Percentiles rank a stretch among this genome's conserved stretches.
These are phyloP conservation scores for Sabellastarte sp. DNA, from an alignment of 2,888 invertebrate species.

Conservation along the genomic window DNA sequence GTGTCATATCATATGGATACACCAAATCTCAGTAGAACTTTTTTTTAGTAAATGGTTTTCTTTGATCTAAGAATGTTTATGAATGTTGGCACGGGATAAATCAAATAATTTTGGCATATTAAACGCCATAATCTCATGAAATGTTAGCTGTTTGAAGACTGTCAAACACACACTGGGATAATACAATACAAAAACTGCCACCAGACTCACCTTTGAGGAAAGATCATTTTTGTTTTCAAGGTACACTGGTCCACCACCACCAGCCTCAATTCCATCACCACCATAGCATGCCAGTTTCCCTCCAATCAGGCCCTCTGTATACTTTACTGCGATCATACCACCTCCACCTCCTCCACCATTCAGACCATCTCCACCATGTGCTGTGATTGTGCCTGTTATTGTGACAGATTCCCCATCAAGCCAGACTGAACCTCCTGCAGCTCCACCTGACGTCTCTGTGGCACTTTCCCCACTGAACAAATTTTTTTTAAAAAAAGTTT, in stretches of 20 bases:
- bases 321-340: constrained; percentile 34
- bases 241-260: constrained; percentile 38
- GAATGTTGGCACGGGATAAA: too few species aligned
- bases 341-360: constrained; percentile 36
- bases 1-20: too few species aligned
- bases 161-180: too few species aligned
- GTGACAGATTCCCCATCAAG: background rate
- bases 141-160: too few species aligned
- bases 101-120: too few species aligned
- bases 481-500: too few species aligned
- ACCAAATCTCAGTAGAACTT: too few species aligned
- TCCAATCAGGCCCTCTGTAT: constrained; percentile 27
- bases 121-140: too few species aligned
- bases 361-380: constrained; percentile 25
- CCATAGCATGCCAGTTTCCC: constrained; percentile 30
- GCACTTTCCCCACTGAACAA: background rate
- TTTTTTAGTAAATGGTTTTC: too few species aligned
- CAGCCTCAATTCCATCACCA: constrained; percentile 26
- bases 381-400: constrained; percentile 5
- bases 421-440: background rate
- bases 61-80: too few species aligned
- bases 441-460: background rate
- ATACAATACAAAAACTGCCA: too few species aligned
- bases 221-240: constrained; percentile 2
- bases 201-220: too few species aligned